Conservation (phyloP, 1,140 invertebrate genomes). For the Zeugodacus cucurbitae region DNA sequence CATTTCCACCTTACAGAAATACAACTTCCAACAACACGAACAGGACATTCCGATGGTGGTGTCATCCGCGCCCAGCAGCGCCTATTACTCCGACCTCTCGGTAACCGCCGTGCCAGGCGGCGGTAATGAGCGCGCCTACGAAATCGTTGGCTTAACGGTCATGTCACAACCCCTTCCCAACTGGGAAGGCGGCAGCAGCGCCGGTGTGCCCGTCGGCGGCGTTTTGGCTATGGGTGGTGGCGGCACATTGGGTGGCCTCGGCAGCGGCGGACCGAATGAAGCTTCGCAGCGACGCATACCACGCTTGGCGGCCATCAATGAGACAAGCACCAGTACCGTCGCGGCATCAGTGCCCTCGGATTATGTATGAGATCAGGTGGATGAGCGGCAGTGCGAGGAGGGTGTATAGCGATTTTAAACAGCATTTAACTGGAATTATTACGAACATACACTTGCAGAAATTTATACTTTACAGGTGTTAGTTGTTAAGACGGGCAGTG, state of each 20-base stretch:
- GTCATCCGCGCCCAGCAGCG: conserved; percentile 76
- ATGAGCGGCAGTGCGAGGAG: neutral
- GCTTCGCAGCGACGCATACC: conserved; percentile 65
- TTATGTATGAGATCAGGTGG: conserved; percentile 69
- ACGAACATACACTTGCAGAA: neutral
- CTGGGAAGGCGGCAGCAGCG: conserved; percentile 56
- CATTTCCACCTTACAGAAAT: conserved; percentile 52
- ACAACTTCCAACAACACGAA: conserved; percentile 67
- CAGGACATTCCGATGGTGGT: conserved; percentile 72
- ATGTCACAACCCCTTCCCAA: conserved; percentile 64
- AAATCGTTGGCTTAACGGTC: conserved; percentile 69
- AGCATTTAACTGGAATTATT: neutral
- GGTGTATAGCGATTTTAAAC: conserved; percentile 22
- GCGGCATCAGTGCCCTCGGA: conserved; percentile 73
- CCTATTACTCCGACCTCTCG: conserved; percentile 77
- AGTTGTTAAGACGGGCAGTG: neutral
- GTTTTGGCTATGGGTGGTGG: conserved; percentile 46
- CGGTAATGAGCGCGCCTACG: conserved; percentile 69
- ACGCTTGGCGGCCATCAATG: conserved; percentile 74
- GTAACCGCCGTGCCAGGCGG: conserved; percentile 67
- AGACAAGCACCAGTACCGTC: conserved; percentile 69
- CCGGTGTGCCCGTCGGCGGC: conserved; percentile 45
- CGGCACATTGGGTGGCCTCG: conserved; percentile 37
- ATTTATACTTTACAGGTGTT: neutral
- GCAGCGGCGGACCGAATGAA: conserved; percentile 50